These are phyloP conservation scores for Apoderus coryli DNA, from an alignment of 2,888 invertebrate species.

Conservation along the genomic window DNA sequence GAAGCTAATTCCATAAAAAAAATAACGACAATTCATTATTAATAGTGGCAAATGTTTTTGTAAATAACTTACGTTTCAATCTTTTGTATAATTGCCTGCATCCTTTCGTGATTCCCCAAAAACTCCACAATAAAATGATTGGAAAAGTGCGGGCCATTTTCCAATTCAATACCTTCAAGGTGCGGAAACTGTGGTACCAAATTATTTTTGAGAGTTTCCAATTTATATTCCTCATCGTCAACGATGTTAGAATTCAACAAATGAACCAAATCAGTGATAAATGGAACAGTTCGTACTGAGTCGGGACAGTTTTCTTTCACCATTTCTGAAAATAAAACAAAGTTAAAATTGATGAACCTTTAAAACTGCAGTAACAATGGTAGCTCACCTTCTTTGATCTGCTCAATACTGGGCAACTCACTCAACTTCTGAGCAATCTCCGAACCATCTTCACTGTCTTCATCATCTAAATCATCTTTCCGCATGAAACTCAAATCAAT, in stretches of 20 bases:
- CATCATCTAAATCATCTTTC: neutral
- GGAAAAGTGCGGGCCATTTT: slow-evolving; percentile 6
- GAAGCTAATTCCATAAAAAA: too few relatives aligned
- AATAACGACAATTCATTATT: too few relatives aligned
- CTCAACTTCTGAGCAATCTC: neutral
- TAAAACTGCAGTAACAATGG: too few relatives aligned
- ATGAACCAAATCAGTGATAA: slow-evolving; percentile 22
- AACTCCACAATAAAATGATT: slow-evolving; percentile 13
- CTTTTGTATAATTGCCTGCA: slow-evolving; percentile 15
- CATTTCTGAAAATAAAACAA: slow-evolving; percentile 17
- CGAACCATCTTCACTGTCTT: neutral
- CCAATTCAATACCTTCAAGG: slow-evolving; percentile 13
- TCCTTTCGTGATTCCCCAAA: slow-evolving; percentile 11
- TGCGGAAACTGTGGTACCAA: slow-evolving; percentile 25
- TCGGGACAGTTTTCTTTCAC: slow-evolving; percentile 12
- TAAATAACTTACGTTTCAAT: slow-evolving; percentile 16
- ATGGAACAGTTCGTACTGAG: slow-evolving; percentile 20
- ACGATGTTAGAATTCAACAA: slow-evolving; percentile 18
- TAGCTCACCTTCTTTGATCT: slow-evolving; percentile 21
- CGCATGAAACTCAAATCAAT: neutral
- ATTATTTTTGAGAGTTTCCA: slow-evolving; percentile 25
- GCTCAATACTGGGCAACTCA: slow-evolving; percentile 16
- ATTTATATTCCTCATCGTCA: slow-evolving; percentile 16
- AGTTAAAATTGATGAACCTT: too few relatives aligned
- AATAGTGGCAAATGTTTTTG: too few relatives aligned